Evolutionary conservation across 2,113 vertebrate species (phyloP), one percentile per base, ranked within the genome.

Genomic region (Paratilapia polleni): DNA sequence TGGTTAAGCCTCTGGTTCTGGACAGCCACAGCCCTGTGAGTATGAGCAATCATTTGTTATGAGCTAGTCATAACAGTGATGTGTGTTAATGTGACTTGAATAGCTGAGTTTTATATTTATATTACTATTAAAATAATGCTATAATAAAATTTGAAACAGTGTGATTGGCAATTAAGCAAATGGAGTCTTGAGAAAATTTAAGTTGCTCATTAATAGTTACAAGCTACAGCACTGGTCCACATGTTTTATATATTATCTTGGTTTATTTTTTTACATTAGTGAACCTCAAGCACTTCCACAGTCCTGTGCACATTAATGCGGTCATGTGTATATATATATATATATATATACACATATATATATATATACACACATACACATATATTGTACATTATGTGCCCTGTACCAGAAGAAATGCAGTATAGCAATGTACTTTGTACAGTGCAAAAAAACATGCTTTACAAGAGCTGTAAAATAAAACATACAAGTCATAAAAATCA

Each of bases 11-110:
- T 62, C 89, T 93, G 89, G 54, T 92, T 5, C 90, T 95, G 88
- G 94, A 95, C 88, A 93, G 82, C 82, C 94, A 95, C 93, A 95
- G 93, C 76, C 94, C 93, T 0, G 94, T 95, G 82, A 95, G 94
- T 95, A 94, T 85, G n/a, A 68, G 13, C 3, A 19, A n/a, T 61
- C 22, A 28, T 56, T 62, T 78, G 49, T 79, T 75, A 36, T 36
- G 22, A 74, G 77, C 63, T 36, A 43, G 66, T 24, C 49, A 15
- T 68, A 47, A 12, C 13, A 12, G 12, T 14, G 41, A 12, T 17
- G 47, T 17, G 17, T 64, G 63, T 26, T 78, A 14, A 52, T 13
- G n/a, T 78, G 6, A 63, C 61, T 34, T 63, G 31, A 56, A 14
- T 41, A 31, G 24, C 19, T 49, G 19, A 52, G 34, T 78, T 47